Percentiles rank a stretch among this genome's conserved stretches.
These are phyloP conservation scores for Synergus gifuensis DNA, from an alignment of 2,888 invertebrate species.

Conservation along the genomic window DNA sequence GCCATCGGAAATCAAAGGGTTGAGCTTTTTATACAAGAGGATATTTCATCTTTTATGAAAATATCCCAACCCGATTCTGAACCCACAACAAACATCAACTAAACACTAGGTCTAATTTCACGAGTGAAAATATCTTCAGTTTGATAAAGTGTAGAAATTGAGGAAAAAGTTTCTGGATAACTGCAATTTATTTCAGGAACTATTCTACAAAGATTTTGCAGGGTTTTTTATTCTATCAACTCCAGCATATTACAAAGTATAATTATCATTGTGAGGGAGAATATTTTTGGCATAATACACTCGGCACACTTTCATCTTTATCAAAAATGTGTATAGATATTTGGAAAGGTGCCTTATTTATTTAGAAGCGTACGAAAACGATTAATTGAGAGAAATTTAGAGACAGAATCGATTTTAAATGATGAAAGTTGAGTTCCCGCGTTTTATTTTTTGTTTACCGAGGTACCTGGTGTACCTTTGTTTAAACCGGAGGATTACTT, in stretches of 20 bases:
- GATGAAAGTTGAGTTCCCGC: background rate
- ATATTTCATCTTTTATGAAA: conserved; percentile 4
- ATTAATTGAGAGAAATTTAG: background rate
- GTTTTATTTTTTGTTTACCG: background rate
- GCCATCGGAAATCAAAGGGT: conserved; percentile 51
- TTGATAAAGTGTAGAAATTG: background rate
- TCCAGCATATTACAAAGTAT: background rate
- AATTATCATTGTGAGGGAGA: background rate
- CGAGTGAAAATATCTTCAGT: background rate
- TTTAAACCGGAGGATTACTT: background rate
- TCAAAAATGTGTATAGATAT: background rate
- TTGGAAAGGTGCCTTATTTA: background rate
- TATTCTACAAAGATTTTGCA: background rate
- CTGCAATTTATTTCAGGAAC: background rate
- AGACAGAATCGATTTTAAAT: background rate
- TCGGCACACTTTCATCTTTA: background rate
- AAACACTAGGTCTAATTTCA: background rate
- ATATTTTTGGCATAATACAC: conserved; percentile 20
- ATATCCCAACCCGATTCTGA: background rate
- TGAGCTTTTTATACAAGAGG: background rate
- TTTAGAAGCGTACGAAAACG: background rate
- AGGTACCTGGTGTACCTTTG: conserved; percentile 16
- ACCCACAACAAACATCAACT: background rate
- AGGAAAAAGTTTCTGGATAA: background rate
- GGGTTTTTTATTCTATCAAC: background rate